A percentile compares a stretch with the other conserved stretches of the same genome.
These are phyloP conservation scores for Matsumyia berberina DNA, from an alignment of 2,888 invertebrate genomes.

Conservation along the genomic window DNA sequence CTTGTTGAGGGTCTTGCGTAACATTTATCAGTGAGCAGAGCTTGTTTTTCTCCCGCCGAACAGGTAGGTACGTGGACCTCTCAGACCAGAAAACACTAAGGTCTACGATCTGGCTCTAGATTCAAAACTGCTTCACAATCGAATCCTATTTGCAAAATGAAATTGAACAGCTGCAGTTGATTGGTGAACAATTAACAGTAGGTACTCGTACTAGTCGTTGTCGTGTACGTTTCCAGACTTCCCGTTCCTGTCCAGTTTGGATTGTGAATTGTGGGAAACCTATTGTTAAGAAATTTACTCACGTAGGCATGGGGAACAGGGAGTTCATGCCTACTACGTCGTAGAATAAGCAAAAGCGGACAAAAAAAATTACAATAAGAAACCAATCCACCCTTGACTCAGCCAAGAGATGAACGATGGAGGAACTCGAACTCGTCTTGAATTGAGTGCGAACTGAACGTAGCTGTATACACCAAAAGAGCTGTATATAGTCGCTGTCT, in stretches of 20 bases:
- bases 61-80: background rate
- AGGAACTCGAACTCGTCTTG: conserved; percentile 20
- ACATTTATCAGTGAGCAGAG: conserved; percentile 9
- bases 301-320: background rate
- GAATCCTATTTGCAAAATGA: conserved; percentile 2
- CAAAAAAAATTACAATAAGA: conserved; percentile 2
- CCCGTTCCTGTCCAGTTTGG: background rate
- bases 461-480: background rate
- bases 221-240: conserved; percentile 17
- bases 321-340: conserved; percentile 2
- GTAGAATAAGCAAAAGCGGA: background rate
- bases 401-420: conserved; percentile 29
- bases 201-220: background rate
- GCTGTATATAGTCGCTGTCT: conserved; percentile 13
- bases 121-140: background rate
- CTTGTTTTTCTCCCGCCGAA: background rate
- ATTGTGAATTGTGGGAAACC: conserved; percentile 1
- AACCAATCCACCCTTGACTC: conserved; percentile 45
- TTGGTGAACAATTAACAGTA: conserved; percentile 68
- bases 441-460: conserved; percentile 32
- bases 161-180: conserved; percentile 40
- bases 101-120: too few relatives aligned
- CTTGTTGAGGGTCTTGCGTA: background rate
- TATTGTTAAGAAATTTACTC: conserved; percentile 26
- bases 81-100: too few relatives aligned